Evolutionary conservation across 2,888 invertebrate genomes (phyloP), one percentile per base, ranked within the genome.

Genomic region (Ariolimax columbianus): DNA sequence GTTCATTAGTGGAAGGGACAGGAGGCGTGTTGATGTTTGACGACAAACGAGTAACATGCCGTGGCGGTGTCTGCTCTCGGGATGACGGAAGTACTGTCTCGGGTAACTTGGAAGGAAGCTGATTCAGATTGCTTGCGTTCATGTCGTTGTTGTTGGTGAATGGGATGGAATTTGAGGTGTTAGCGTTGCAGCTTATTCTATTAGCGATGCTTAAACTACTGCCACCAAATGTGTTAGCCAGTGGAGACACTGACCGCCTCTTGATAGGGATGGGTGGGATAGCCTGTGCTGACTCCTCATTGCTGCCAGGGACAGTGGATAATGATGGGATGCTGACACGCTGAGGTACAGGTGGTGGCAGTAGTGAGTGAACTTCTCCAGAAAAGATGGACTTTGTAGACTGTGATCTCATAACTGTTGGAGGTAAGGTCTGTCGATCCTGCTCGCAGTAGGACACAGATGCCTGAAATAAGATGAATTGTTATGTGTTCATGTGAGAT

Each of bases 231-330:
- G 51, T 47, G 63, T 59, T 72, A n/a, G 14, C 17, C 19, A 75
- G 38, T 26, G 75, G 66, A 19, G 83, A 63, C 26, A n/a, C 19
- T 0, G 83, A 51, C 0, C 1, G 19, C 19, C 83, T 38, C 30
- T 83, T 83, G 9, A 0, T 26, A 17, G 83, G 83, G 9, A 83
- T 17, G 4, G 77, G 78, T 17, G 83, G 78, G 3, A 51, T 51
- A 51, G 72, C 43, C 33, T 40, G 59, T 36, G 55, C n/a, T 11
- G 26, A 19, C 19, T 75, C 51, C 30, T 43, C 79, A 47, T 9
- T 14, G 26, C 4, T 63, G 36, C 36, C 30, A 43, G 23, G 1
- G 11, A 68, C 4, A 33, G 75, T 75, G 1, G 75, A 6, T 33
- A 33, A 33, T 0, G 40, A 38, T 40, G 75, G 40, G 17, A 36